These are phyloP conservation scores for Eudemis profundana DNA, from an alignment of 2,888 invertebrate species.

Conservation along the genomic window DNA sequence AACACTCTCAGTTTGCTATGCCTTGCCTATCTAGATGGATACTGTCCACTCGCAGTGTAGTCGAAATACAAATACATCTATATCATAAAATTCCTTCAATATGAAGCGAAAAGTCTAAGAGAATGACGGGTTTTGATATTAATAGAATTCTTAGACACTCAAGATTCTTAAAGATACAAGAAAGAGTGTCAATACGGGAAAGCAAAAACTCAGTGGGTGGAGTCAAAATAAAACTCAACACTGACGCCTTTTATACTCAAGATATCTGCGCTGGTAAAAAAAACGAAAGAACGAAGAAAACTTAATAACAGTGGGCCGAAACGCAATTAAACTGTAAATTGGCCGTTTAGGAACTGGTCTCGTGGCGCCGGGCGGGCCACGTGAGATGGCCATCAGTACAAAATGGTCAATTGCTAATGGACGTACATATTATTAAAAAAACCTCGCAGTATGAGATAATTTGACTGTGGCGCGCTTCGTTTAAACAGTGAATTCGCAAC, in stretches of 20 bases:
- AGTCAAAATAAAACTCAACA: neutral
- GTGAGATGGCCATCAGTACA: neutral
- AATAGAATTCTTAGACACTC: no score
- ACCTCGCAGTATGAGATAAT: neutral
- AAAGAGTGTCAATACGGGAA: neutral
- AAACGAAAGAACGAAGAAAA: slow-evolving; percentile 1
- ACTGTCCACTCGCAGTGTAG: no score
- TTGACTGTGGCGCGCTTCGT: neutral
- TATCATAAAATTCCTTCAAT: no score
- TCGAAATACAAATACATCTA: no score
- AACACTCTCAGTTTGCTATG: no score
- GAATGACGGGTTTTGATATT: no score
- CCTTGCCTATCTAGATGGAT: no score
- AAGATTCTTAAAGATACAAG: no score
- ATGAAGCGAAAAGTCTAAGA: no score
- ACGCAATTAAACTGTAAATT: slow-evolving; percentile 8
- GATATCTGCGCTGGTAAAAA: neutral
- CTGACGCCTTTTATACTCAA: neutral
- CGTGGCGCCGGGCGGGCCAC: slow-evolving; percentile 5
- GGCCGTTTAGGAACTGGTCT: slow-evolving; percentile 13
- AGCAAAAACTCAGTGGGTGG: neutral
- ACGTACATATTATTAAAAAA: neutral
- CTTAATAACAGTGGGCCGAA: neutral
- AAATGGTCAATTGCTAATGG: neutral
- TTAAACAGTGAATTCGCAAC: no score